Conservation (phyloP, 2,888 invertebrate genomes). For the Spodoptera littoralis region DNA sequence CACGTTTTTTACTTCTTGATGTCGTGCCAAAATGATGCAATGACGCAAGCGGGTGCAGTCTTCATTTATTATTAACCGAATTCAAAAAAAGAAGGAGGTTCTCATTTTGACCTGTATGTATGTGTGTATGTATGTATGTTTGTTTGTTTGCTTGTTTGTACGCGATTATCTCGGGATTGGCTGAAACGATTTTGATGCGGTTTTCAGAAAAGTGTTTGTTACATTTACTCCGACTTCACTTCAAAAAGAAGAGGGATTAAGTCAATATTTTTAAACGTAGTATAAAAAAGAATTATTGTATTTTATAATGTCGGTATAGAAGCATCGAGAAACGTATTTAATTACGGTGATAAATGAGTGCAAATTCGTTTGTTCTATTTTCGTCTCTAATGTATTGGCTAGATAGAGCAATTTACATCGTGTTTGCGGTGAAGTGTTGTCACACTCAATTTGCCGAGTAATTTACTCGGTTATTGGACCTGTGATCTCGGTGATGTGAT, state of each 20-base stretch:
- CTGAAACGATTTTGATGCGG: no score
- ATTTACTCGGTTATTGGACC: constrained; percentile 16
- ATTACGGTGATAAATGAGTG: constrained; percentile 16
- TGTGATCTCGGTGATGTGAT: constrained; percentile 9
- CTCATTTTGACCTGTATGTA: no score
- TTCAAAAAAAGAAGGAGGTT: no score
- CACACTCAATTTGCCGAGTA: constrained; percentile 15
- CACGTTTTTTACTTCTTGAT: constrained; percentile 46
- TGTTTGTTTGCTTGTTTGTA: no score
- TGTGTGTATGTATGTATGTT: no score
- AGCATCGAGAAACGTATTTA: constrained; percentile 41
- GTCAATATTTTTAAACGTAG: no score
- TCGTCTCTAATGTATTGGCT: constrained; percentile 14
- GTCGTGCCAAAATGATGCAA: constrained; percentile 46
- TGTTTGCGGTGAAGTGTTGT: constrained; percentile 12
- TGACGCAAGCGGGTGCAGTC: constrained; percentile 44
- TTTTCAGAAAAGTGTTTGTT: no score
- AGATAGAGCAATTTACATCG: constrained; percentile 11
- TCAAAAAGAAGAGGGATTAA: no score
- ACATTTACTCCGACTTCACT: no score
- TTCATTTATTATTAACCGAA: constrained; percentile 26
- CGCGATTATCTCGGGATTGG: no score
- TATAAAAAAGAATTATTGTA: no score
- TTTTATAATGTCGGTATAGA: constrained; percentile 16
- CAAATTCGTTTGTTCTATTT: constrained; percentile 21